Base-by-base conservation (phyloP, 2,797 vertebrate species). In the Pangasius macronema region DNA sequence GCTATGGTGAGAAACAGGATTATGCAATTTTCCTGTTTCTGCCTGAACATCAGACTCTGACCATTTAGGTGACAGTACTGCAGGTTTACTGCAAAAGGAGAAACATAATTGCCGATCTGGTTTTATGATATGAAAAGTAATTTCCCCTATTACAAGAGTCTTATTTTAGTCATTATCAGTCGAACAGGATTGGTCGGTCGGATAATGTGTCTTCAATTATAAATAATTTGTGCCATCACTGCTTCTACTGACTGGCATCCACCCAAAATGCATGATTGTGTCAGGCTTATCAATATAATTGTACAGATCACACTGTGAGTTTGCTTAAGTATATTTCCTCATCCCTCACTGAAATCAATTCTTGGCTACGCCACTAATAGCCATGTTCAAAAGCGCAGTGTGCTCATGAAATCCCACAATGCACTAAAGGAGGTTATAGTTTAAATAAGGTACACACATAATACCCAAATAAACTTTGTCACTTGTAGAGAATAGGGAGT, bases 361-460 rank as follows among this genome's bases (percentile, higher is more conserved):
- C 22, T 72, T 68, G 51, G 5, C 67, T 57, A 57, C 2, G 4
- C 49, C 67, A 39, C 30, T 83, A 68, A 42, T 46, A 82, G 57
- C 80, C 36, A 82, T 46, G 27, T 59, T 24, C 55, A 59, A 59
- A 39, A 27, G 77, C 1, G 5, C 24, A 46, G 59, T 51, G 81
- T 46, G 18, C 42, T 49, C n/a, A 46, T n/a, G n/a, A 51, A 84
- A 72, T 57, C 33, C 82, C 11, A 53, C 30, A 70, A 18, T 83
- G 30, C 30, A 27, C 24, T 22, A 3, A 11, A 72, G 27, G n/a
- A 84, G 24, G 30, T 84, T 57, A 24, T 14, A 39, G 6, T 53
- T 84, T 84, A 84, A 84, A 84, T 73, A 73, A 84, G 33, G 36
- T 33, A 30, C 42, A 83, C 46, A 68, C 46, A 22, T 53, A 53